A percentile compares a stretch with the other conserved stretches of the same genome.
phyloP scores from a whole-genome alignment of 2,113 vertebrate genomes.

The Bostrychus sinensis region DNA sequence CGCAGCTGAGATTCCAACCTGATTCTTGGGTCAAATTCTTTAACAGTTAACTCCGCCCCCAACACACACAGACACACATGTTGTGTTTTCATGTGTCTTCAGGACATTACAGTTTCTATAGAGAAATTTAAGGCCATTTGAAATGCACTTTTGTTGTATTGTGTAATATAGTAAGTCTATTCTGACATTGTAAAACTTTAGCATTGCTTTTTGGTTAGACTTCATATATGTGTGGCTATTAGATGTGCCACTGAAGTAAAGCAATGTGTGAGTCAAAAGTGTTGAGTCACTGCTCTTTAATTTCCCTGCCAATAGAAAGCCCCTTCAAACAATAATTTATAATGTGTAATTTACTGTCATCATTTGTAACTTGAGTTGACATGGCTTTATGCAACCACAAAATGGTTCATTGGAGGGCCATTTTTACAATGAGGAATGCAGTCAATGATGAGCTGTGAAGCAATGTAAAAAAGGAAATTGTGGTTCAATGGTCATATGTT shows the following conservation, averaged over 20 bases:
- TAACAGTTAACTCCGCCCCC: constrained; percentile 49
- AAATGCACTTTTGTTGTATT: background rate
- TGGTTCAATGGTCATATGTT: no score
- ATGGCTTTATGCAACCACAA: no score
- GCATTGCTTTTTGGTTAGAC: background rate
- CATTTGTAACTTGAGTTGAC: constrained; percentile 12
- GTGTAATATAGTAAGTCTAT: background rate
- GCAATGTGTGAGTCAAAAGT: background rate
- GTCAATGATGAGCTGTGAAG: no score
- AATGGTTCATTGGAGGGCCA: no score
- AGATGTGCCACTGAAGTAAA: background rate
- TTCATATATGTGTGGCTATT: background rate
- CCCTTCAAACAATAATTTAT: constrained; percentile 28
- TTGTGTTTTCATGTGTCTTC: constrained; percentile 4
- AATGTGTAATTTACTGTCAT: constrained; percentile 28
- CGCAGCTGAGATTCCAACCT: constrained; percentile 77
- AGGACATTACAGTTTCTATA: background rate
- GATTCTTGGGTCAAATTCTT: constrained; percentile 74
- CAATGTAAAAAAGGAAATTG: no score
- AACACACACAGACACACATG: constrained; percentile 29
- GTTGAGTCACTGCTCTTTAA: background rate
- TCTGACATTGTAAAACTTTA: background rate
- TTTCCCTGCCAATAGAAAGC: background rate
- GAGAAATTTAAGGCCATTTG: background rate
- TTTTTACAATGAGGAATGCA: no score